A percentile compares a stretch with the other conserved stretches of the same genome.
phyloP scores from a whole-genome alignment of 1,140 invertebrate species.

The Drosophila hydei region DNA sequence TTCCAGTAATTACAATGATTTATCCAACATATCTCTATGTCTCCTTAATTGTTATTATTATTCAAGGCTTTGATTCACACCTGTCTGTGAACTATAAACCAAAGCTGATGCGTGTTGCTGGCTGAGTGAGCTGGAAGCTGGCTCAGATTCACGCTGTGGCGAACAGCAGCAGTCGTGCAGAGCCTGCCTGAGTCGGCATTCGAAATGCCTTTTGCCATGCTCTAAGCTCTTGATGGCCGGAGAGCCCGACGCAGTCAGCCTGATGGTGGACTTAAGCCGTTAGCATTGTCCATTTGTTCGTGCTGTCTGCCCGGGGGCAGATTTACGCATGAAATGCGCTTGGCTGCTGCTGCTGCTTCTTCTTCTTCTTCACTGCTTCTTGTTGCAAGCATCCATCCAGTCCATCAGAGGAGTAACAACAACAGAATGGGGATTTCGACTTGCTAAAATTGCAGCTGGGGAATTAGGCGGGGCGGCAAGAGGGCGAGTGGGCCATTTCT shows the following conservation, averaged over 20 bases:
- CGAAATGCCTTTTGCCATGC: constrained; percentile 16
- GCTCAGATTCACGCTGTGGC: constrained; percentile 4
- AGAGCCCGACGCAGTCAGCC: background rate
- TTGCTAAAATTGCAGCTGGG: constrained; percentile 25
- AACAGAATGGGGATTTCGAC: background rate
- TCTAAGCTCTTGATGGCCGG: constrained; percentile 35
- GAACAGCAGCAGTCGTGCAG: background rate
- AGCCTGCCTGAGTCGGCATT: constrained; percentile 7
- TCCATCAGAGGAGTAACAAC: constrained; percentile 3
- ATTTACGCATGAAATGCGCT: constrained; percentile 51
- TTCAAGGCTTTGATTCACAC: constrained; percentile 1
- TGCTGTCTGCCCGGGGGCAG: constrained; percentile 12
- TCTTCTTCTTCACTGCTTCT: background rate
- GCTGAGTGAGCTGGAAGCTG: constrained; percentile 17
- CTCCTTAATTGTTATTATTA: background rate
- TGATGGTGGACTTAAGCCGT: constrained; percentile 40
- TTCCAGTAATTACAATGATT: background rate
- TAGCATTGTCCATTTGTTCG: constrained; percentile 25
- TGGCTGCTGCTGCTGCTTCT: background rate
- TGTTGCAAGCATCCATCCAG: constrained; percentile 16
- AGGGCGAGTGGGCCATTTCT: constrained; percentile 9
- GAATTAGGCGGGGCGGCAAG: constrained; percentile 27
- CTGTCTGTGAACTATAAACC: constrained; percentile 1
- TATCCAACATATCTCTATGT: background rate
- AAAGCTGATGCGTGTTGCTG: constrained; percentile 12